phyloP scores from a whole-genome alignment of 2,797 vertebrate genomes.

The Allobates femoralis region DNA sequence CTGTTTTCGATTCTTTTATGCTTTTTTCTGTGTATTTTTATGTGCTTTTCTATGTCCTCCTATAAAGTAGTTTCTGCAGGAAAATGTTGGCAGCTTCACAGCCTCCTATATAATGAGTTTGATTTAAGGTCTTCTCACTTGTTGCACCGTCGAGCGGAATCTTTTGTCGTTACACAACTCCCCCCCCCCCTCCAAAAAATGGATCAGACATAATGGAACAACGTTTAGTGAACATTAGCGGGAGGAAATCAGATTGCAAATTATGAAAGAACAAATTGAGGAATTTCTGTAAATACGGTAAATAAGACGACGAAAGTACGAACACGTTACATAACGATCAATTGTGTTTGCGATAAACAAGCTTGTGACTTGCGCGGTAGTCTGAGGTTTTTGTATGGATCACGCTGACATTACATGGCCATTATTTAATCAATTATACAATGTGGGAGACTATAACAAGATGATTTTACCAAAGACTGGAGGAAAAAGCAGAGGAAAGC shows the following conservation, averaged over 20 bases:
- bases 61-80: slow-evolving; percentile 56
- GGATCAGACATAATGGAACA: neutral
- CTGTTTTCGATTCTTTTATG: slow-evolving; percentile 56
- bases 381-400: neutral
- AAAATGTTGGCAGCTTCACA: slow-evolving; percentile 57
- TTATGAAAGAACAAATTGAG: neutral
- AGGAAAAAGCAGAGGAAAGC: neutral
- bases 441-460: neutral
- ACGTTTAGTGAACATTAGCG: neutral
- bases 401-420: neutral
- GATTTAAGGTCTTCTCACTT: slow-evolving; percentile 50
- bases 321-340: neutral
- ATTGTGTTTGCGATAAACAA: neutral
- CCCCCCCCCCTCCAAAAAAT: neutral
- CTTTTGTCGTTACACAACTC: neutral
- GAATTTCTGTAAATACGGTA: neutral
- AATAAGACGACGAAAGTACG: neutral
- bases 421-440: slow-evolving; percentile 28
- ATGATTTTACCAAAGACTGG: neutral
- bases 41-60: slow-evolving; percentile 55
- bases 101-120: slow-evolving; percentile 46
- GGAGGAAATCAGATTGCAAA: neutral
- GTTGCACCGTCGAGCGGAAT: slow-evolving; percentile 13
- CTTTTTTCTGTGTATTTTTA: slow-evolving; percentile 59
- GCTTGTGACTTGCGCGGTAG: neutral